These are phyloP conservation scores for Pollenia amentaria DNA, from an alignment of 2,888 invertebrate species.

Conservation along the genomic window DNA sequence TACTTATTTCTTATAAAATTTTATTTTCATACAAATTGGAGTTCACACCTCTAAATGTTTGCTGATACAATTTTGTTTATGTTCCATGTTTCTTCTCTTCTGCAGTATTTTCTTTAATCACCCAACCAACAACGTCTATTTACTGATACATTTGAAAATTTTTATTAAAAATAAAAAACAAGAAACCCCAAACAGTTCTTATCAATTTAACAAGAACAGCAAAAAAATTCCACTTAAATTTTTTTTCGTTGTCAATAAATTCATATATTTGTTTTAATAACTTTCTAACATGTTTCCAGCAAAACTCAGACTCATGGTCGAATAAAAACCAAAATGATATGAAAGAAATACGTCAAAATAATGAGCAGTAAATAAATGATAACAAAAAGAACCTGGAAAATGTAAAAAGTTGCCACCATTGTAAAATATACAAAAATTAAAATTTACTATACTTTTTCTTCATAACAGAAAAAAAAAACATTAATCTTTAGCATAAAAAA, in stretches of 20 bases:
- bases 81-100: not conserved
- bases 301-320: constrained; percentile 35
- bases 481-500: constrained; percentile 62
- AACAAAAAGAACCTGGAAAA: constrained; percentile 32
- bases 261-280: constrained; percentile 48
- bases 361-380: constrained; percentile 64
- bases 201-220: constrained; percentile 60
- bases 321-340: not conserved
- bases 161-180: constrained; percentile 5
- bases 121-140: not conserved
- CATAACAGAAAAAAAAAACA: constrained; percentile 62
- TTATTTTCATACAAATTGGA: constrained; percentile 27
- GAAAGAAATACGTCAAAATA: constrained; percentile 28
- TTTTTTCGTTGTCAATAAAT: constrained; percentile 50
- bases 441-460: constrained; percentile 31
- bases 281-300: constrained; percentile 59
- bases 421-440: constrained; percentile 1
- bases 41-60: constrained; percentile 31
- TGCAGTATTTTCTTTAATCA: constrained; percentile 3
- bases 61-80: not conserved
- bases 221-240: constrained; percentile 55
- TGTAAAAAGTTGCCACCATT: not conserved
- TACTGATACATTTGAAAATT: not conserved
- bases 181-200: constrained; percentile 34
- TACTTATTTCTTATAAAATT: not conserved